phyloP scores from a whole-genome alignment of 2,888 invertebrate genomes.

The Napeogenes inachia region DNA sequence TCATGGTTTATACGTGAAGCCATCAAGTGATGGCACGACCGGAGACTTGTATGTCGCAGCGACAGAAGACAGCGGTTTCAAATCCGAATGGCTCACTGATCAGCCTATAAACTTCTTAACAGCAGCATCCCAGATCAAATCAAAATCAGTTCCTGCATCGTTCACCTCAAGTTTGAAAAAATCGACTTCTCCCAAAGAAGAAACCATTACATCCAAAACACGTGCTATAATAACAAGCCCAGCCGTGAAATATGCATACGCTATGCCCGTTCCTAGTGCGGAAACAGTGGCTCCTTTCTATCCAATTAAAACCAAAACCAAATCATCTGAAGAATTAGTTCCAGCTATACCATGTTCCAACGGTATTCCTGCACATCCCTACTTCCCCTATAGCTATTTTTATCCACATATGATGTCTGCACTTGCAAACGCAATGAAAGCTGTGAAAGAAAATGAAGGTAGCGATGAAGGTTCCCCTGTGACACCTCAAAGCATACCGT shows the following conservation, averaged over 20 bases:
- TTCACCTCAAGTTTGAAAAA: constrained; percentile 37
- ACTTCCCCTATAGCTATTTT: constrained; percentile 54
- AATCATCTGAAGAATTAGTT: constrained; percentile 34
- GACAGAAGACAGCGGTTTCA: constrained; percentile 60
- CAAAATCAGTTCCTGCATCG: constrained; percentile 34
- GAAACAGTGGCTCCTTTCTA: constrained; percentile 46
- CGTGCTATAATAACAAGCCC: constrained; percentile 48
- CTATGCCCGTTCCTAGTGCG: constrained; percentile 42
- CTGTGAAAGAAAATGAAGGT: constrained; percentile 49
- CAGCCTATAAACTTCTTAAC: constrained; percentile 60
- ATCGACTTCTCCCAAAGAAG: constrained; percentile 41
- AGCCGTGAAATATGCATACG: constrained; percentile 53
- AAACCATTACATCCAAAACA: constrained; percentile 47
- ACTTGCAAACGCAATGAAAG: constrained; percentile 52
- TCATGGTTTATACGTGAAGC: constrained; percentile 63
- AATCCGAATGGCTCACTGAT: constrained; percentile 64
- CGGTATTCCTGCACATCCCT: constrained; percentile 39
- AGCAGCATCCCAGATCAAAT: constrained; percentile 39
- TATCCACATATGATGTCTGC: constrained; percentile 65
- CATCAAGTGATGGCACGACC: constrained; percentile 61
- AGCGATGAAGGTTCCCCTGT: constrained; percentile 42
- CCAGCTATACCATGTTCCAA: constrained; percentile 34
- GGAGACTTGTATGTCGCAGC: constrained; percentile 71
- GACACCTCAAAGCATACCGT: constrained; percentile 40
- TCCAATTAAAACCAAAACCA: constrained; percentile 33